Conservation (phyloP, 2,113 vertebrate species). For the Micromys minutus region DNA sequence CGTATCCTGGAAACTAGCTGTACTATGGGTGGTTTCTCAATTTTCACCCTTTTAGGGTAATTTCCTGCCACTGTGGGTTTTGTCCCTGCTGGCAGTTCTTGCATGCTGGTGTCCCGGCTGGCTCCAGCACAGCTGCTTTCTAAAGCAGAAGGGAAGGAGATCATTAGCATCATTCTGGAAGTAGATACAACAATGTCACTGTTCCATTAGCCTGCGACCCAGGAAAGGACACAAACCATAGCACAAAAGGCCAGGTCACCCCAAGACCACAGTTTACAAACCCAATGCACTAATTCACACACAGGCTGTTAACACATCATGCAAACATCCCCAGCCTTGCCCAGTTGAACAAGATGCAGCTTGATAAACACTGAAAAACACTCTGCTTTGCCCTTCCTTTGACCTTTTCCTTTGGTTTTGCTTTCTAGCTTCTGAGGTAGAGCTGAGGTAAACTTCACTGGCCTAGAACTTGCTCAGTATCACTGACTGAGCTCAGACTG, state of each 20-base stretch:
- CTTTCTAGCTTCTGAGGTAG: background rate
- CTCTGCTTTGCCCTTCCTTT: background rate
- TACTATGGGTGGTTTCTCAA: conserved; percentile 83
- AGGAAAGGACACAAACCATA: background rate
- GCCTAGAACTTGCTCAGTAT: background rate
- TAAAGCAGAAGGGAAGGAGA: conserved; percentile 52
- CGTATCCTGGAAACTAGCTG: conserved; percentile 85
- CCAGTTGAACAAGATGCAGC: conserved; percentile 28
- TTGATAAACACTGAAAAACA: background rate
- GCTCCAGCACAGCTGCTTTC: conserved; percentile 26
- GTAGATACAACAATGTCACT: conserved; percentile 23
- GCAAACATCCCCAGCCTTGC: background rate
- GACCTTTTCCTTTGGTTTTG: background rate
- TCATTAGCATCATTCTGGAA: conserved; percentile 62
- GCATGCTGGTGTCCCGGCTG: conserved; percentile 62
- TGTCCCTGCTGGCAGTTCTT: conserved; percentile 73
- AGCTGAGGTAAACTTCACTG: background rate
- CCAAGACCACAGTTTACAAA: conserved; percentile 21
- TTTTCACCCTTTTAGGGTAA: conserved; percentile 90
- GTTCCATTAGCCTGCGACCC: conserved; percentile 9
- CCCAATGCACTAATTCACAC: background rate
- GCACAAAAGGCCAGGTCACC: background rate
- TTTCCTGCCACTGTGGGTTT: conserved; percentile 83
- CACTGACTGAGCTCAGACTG: background rate
- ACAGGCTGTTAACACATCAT: background rate